These are phyloP conservation scores for Procapra przewalskii DNA, from an alignment of 2,113 vertebrate species.

Conservation along the genomic window DNA sequence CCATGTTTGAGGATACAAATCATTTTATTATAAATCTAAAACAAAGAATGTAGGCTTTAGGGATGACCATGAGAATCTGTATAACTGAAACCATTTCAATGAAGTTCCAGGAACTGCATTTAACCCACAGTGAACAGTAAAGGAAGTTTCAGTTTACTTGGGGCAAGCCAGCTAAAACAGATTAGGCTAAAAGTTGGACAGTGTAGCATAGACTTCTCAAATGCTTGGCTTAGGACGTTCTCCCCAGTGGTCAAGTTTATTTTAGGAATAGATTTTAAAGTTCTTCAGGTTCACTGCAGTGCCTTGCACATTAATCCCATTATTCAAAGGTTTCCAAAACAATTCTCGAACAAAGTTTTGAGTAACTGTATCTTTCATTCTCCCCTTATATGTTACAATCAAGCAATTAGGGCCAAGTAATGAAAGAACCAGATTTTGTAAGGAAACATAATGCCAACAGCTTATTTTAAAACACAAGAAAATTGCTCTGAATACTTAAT, in stretches of 20 bases:
- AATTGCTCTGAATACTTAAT: background rate
- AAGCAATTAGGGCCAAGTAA: background rate
- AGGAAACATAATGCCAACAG: slow-evolving; percentile 1
- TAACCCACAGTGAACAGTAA: background rate
- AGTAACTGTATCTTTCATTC: background rate
- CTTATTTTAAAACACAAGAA: slow-evolving; percentile 27
- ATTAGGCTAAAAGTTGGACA: background rate
- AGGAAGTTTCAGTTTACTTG: slow-evolving; percentile 24
- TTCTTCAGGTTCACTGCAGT: background rate
- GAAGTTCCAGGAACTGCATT: background rate
- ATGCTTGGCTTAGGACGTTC: background rate
- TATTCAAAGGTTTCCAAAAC: slow-evolving; percentile 22
- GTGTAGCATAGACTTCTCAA: background rate
- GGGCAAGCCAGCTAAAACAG: background rate
- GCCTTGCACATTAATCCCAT: background rate
- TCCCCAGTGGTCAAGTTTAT: slow-evolving; percentile 26
- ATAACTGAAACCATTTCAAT: background rate
- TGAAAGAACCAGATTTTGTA: background rate
- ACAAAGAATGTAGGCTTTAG: background rate
- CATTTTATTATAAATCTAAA: slow-evolving; percentile 11
- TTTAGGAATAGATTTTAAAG: background rate
- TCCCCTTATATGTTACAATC: background rate
- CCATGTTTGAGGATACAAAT: background rate
- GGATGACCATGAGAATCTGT: background rate
- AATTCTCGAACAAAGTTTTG: background rate